Percentiles rank a stretch among this genome's conserved stretches.
phyloP scores from a whole-genome alignment of 1,140 invertebrate species.

The Laupala kohalensis region DNA sequence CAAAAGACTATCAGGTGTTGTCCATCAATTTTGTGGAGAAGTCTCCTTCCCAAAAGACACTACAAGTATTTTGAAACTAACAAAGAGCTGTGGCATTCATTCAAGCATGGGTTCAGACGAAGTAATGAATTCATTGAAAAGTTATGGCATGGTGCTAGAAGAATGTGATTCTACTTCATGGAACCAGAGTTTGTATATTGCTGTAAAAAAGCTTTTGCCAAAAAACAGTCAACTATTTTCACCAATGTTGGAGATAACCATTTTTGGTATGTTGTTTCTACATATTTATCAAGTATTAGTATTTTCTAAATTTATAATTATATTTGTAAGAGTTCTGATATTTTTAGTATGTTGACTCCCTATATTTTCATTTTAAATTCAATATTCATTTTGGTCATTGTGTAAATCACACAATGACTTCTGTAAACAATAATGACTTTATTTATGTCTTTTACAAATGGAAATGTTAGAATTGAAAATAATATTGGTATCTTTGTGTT shows the following conservation, averaged over 20 bases:
- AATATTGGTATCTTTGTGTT: no score
- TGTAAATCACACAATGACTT: no score
- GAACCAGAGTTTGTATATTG: not conserved
- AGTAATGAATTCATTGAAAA: not conserved
- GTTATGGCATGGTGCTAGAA: not conserved
- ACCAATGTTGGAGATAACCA: not conserved
- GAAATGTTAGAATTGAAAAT: no score
- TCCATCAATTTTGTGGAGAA: not conserved
- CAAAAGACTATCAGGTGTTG: conserved; percentile 1
- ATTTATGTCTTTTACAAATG: no score
- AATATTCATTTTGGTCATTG: no score
- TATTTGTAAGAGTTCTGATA: not conserved
- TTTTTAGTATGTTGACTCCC: no score
- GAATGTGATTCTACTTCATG: not conserved
- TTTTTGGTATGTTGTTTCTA: conserved; percentile 2
- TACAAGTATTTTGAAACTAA: not conserved
- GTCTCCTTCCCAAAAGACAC: not conserved
- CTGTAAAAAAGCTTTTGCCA: conserved; percentile 6
- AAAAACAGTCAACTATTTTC: not conserved
- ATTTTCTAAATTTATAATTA: not conserved
- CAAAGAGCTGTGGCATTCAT: not conserved
- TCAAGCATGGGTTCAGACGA: not conserved
- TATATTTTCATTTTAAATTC: no score
- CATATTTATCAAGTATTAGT: not conserved
- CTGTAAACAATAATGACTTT: no score